These are phyloP conservation scores for Hippocampus kuda DNA, from an alignment of 2,797 vertebrate genomes.

Conservation along the genomic window DNA sequence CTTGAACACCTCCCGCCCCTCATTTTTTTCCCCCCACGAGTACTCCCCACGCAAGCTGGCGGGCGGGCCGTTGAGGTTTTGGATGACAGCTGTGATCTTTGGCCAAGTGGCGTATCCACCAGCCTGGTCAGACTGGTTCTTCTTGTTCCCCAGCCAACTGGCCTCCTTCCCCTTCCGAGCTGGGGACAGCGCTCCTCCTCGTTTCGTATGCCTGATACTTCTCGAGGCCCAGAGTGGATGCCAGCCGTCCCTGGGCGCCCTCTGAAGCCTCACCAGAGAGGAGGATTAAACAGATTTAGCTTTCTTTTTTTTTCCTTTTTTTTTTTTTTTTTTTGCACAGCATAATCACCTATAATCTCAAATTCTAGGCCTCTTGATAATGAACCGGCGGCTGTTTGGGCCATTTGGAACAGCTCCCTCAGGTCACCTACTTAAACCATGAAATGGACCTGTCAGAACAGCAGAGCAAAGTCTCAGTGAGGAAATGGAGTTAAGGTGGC, in stretches of 20 bases:
- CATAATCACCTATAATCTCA: conserved; percentile 73
- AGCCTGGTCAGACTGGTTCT: conserved; percentile 67
- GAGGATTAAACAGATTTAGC: conserved; percentile 66
- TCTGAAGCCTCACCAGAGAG: conserved; percentile 62
- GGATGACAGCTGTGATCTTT: conserved; percentile 72
- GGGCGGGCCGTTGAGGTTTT: conserved; percentile 64
- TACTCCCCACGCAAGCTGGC: conserved; percentile 49
- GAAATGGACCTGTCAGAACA: conserved; percentile 36
- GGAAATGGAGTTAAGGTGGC: conserved; percentile 27
- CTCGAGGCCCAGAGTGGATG: conserved; percentile 65
- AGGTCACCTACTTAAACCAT: conserved; percentile 50
- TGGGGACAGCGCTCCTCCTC: conserved; percentile 67
- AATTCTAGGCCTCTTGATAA: conserved; percentile 71
- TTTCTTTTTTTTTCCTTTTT: conserved; percentile 38
- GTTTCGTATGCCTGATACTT: conserved; percentile 71
- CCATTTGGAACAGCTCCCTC: conserved; percentile 48
- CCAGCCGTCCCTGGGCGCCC: conserved; percentile 59
- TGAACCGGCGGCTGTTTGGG: conserved; percentile 54
- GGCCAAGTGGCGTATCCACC: conserved; percentile 69
- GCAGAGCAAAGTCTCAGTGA: conserved; percentile 24
- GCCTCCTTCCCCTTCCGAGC: conserved; percentile 55
- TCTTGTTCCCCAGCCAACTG: conserved; percentile 72
- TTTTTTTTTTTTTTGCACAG: conserved; percentile 53
- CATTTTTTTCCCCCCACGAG: conserved; percentile 53
- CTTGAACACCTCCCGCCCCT: conserved; percentile 43